Conservation (phyloP, 2,113 vertebrate species). For the Mustelus asterias region DNA sequence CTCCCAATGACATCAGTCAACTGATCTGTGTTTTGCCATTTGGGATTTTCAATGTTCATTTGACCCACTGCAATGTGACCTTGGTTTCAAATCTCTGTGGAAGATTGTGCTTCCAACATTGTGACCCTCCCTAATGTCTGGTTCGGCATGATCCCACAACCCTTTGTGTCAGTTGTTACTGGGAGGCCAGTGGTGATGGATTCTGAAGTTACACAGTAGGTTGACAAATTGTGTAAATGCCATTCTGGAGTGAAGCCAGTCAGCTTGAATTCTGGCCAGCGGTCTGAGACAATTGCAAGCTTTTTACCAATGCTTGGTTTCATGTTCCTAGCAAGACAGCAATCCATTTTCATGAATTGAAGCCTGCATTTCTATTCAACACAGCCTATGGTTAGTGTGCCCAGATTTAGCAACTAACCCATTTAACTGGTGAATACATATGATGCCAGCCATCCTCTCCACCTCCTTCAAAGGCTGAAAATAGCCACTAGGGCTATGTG, state of each 20-base stretch:
- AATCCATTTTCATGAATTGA: background rate
- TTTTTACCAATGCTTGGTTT: background rate
- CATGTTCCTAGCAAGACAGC: background rate
- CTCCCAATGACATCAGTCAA: background rate
- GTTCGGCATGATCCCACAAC: background rate
- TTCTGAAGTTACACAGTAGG: background rate
- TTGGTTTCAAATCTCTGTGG: background rate
- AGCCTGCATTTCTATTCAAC: background rate
- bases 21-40: background rate
- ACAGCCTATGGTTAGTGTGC: background rate
- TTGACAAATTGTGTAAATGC: background rate
- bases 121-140: background rate
- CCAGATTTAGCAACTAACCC: background rate
- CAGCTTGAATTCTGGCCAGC: background rate
- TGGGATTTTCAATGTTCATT: background rate
- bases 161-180: background rate
- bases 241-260: background rate
- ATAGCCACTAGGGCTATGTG: background rate
- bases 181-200: background rate
- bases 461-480: background rate
- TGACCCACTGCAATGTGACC: background rate
- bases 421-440: background rate
- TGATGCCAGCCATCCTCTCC: background rate
- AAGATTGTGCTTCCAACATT: background rate
- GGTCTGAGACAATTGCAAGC: background rate